A percentile compares a stretch with the other conserved stretches of the same genome.
These are phyloP conservation scores for Rhinogobio ventralis DNA, from an alignment of 2,797 vertebrate species.

Conservation along the genomic window DNA sequence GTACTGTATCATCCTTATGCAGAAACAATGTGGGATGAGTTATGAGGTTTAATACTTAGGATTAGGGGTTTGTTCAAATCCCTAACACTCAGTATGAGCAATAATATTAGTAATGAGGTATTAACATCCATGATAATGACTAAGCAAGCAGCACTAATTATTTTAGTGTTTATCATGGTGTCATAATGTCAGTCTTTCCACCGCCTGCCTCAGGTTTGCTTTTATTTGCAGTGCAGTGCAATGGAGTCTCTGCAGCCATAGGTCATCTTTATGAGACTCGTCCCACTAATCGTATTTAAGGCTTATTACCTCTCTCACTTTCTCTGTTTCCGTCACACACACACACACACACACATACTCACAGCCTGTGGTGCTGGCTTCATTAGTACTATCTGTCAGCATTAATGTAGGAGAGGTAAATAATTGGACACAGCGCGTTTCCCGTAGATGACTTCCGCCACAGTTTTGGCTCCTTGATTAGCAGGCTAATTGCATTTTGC, in stretches of 20 bases:
- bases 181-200: constrained; percentile 14
- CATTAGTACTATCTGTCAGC: constrained; percentile 48
- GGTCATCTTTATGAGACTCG: constrained; percentile 47
- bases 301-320: constrained; percentile 33
- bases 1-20: neutral
- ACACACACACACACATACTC: constrained; percentile 4
- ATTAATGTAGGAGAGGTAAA: constrained; percentile 55
- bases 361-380: constrained; percentile 34
- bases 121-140: constrained; percentile 16
- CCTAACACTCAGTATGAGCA: neutral
- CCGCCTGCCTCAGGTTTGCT: neutral
- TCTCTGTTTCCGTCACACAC: neutral
- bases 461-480: constrained; percentile 58
- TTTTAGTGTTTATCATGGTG: constrained; percentile 19
- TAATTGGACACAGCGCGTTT: constrained; percentile 58
- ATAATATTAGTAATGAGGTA: constrained; percentile 18
- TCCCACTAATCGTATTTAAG: constrained; percentile 39
- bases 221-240: constrained; percentile 17
- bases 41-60: constrained; percentile 6
- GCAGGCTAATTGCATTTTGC: constrained; percentile 59
- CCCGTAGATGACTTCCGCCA: constrained; percentile 52
- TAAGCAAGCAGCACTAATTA: constrained; percentile 24
- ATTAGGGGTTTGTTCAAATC: constrained; percentile 13
- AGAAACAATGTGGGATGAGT: neutral
- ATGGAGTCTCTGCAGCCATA: neutral